Evolutionary conservation across 2,797 vertebrate species (phyloP), one percentile per base, ranked within the genome.

Genomic region (Cheirogaleus major): DNA sequence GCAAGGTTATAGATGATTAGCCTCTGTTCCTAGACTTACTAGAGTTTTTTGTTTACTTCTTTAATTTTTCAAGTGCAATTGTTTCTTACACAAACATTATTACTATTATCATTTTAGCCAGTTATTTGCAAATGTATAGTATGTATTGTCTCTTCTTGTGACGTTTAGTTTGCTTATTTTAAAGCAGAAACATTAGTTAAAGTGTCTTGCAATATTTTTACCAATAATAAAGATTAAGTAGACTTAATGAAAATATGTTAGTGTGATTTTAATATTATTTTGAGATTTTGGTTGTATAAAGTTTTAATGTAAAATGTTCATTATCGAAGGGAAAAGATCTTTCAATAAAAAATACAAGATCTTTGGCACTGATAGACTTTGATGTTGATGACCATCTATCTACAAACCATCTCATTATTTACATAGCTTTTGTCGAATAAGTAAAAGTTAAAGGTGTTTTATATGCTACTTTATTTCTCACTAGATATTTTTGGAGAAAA

Each of bases 61-160:
- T 98, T 97, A 98, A 98, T 98, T 99, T 99, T 99, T 98, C 98
- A 99, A 99, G 99, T 99, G 99, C 98, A 99, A 99, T 99, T 99
- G 98, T 99, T 99, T 99, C 98, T 99, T 99, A 99, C 98, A 98
- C 97, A 98, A 97, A 98, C 96, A 97, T 98, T 98, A 98, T 98
- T 98, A 97, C 98, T 98, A 98, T 98, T 98, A 99, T 98, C 98
- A 98, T 96, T 96, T 98, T 97, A 95, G 97, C 97, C 96, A 98
- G 98, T 99, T 98, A 99, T 98, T 95, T 97, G 93, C 92, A 97
- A 98, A 99, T 98, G 95, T 93, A 78, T 92, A 96, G 96, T 97
- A 97, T 97, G 98, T 99, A 98, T 99, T 97, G 99, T 99, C 92
- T 98, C 97, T 94, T 99, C 99, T 98, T 99, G 98, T 99, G 89